Conservation (phyloP, 2,797 vertebrate species). For the Coracias cyanogaster region DNA sequence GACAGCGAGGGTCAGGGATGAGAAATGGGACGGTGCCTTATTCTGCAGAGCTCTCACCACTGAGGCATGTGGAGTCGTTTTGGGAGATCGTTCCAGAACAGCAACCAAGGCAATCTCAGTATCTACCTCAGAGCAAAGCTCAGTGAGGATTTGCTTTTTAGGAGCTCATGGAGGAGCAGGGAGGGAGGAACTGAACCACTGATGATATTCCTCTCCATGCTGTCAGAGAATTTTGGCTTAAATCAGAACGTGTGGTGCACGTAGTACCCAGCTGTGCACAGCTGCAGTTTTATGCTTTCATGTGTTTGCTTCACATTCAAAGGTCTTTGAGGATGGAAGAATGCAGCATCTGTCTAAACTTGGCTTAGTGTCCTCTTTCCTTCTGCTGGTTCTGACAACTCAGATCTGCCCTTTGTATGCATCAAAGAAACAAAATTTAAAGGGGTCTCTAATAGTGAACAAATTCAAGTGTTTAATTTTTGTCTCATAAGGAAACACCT, state of each 20-base stretch:
- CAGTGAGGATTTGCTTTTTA: neutral
- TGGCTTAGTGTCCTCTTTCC: neutral
- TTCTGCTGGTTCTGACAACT: neutral
- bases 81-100: neutral
- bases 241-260: neutral
- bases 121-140: neutral
- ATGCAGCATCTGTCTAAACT: neutral
- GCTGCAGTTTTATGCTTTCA: neutral
- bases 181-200: neutral
- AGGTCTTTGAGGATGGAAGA: neutral
- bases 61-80: neutral
- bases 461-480: neutral
- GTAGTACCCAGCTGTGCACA: neutral
- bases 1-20: neutral
- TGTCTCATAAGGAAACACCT: neutral
- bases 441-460: neutral
- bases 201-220: neutral
- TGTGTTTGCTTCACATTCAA: neutral
- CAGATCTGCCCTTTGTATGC: neutral
- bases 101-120: neutral
- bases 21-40: neutral
- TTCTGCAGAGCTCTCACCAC: neutral
- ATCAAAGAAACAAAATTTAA: neutral
- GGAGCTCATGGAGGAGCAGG: neutral
- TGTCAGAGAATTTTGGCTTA: neutral